A percentile compares a stretch with the other conserved stretches of the same genome.
Conservation (phyloP, 2,888 invertebrate species). For the Protonemura montana region DNA sequence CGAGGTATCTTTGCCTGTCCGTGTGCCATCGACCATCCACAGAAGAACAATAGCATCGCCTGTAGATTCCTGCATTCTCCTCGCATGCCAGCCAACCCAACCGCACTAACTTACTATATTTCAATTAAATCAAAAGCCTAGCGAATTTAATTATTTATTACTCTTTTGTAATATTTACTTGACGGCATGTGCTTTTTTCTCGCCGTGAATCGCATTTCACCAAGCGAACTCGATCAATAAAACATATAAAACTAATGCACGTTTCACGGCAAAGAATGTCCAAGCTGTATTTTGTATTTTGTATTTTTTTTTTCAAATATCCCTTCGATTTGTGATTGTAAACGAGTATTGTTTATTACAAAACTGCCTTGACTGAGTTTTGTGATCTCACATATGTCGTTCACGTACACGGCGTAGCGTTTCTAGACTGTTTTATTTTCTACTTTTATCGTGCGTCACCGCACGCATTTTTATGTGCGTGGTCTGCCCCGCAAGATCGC, state of each 20-base stretch:
- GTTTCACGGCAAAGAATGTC: neutral
- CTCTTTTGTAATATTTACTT: neutral
- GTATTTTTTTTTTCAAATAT: no score
- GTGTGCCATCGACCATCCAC: neutral
- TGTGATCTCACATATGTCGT: neutral
- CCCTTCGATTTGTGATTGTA: no score
- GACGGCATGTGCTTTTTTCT: neutral
- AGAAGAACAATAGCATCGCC: neutral
- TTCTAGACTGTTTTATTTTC: no score
- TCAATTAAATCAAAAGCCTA: neutral
- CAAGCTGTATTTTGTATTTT: neutral
- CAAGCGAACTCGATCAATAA: neutral
- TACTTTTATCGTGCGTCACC: no score
- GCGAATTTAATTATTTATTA: neutral
- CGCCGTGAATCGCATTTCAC: neutral
- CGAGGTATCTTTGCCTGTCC: neutral
- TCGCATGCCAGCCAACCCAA: neutral
- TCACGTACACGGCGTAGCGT: neutral
- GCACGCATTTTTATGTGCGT: no score
- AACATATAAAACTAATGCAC: neutral
- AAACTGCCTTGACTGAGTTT: constrained; percentile 1
- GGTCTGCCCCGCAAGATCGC: no score
- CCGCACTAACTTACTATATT: constrained; percentile 1
- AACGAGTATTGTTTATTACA: no score
- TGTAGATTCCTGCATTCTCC: no score